phyloP scores from a whole-genome alignment of 2,888 invertebrate genomes.

The Gari tellinella region DNA sequence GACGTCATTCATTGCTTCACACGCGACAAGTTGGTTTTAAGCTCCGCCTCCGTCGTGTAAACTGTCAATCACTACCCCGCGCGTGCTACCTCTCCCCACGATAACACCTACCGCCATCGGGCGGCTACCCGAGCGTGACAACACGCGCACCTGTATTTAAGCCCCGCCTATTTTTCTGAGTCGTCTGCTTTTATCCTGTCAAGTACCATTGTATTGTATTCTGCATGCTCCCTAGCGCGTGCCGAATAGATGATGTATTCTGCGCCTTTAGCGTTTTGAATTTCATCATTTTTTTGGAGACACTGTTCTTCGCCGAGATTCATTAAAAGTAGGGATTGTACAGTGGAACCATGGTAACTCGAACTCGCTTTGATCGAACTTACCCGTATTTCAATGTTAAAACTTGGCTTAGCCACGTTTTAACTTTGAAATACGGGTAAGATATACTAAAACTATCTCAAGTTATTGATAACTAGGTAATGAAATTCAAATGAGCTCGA shows the following conservation, averaged over 20 bases:
- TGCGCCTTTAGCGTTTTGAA: conserved; percentile 59
- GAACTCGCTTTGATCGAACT: too few relatives aligned
- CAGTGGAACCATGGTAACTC: too few relatives aligned
- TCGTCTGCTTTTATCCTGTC: conserved; percentile 42
- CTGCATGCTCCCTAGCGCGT: conserved; percentile 57
- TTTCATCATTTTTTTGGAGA: conserved; percentile 60
- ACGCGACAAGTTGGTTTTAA: conserved; percentile 50
- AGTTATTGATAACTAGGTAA: too few relatives aligned
- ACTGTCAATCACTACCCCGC: conserved; percentile 47
- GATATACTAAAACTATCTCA: too few relatives aligned
- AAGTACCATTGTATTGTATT: conserved; percentile 35
- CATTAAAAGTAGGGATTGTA: conserved; percentile 51
- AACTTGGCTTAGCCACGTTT: too few relatives aligned
- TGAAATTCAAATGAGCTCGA: too few relatives aligned
- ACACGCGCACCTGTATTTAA: conserved; percentile 62
- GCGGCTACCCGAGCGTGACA: conserved; percentile 53
- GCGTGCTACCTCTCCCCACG: conserved; percentile 46
- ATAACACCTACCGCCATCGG: conserved; percentile 36
- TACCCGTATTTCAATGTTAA: too few relatives aligned
- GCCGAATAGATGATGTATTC: conserved; percentile 58
- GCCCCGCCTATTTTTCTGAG: conserved; percentile 43
- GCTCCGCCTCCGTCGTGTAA: conserved; percentile 49
- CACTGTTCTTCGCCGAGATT: conserved; percentile 54
- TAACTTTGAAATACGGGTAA: too few relatives aligned
- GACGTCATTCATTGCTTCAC: conserved; percentile 57